Base-by-base conservation (phyloP, 2,113 vertebrate species). In the Percina caprodes region DNA sequence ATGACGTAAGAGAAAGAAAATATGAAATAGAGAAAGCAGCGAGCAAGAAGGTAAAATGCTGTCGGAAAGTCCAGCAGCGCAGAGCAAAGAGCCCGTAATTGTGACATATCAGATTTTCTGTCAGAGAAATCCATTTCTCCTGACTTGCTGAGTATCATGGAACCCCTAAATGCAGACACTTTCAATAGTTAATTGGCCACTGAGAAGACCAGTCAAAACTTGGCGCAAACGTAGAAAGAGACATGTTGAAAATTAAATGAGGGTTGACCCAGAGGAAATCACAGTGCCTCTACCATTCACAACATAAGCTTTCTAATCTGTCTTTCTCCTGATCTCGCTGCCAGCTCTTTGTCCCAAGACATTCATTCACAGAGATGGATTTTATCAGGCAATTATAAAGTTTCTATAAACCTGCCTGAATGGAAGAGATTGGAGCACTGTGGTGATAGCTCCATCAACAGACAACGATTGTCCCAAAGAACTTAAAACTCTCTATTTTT, bases 381-480 rank as follows among this genome's bases (percentile, higher is more conserved):
- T 90, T 85, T 60, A 85, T 85, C 85, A 86, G 55, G 62, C 85
- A 79, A 80, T 88, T 79, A 87, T 59, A 70, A 67, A 74, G 77
- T 58, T 19, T 85, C 81, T 80, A 52, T 75, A 69, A 86, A 91
- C 77, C 74, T 80, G 83, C 48, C 54, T 82, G 77, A 86, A 90
- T 62, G 67, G 82, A 76, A 10, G 51, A 77, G 59, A 76, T 0
- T 19, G 59, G 83, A 46, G 80, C 63, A 30, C 14, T 5, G 83
- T 21, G 23, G 77, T 42, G 89, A 90, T 82, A 76, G 90, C 79
- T 77, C 88, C 76, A 79, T 81, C 82, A 79, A 88, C 80, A 86
- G 69, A 85, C 61, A 79, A 68, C 83, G 76, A 68, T 55, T 60
- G 59, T 87, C 70, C 74, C 80, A 51, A 67, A 83, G 42, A 75